phyloP scores from a whole-genome alignment of 2,888 invertebrate species.

The Eupelmus urozonus region DNA sequence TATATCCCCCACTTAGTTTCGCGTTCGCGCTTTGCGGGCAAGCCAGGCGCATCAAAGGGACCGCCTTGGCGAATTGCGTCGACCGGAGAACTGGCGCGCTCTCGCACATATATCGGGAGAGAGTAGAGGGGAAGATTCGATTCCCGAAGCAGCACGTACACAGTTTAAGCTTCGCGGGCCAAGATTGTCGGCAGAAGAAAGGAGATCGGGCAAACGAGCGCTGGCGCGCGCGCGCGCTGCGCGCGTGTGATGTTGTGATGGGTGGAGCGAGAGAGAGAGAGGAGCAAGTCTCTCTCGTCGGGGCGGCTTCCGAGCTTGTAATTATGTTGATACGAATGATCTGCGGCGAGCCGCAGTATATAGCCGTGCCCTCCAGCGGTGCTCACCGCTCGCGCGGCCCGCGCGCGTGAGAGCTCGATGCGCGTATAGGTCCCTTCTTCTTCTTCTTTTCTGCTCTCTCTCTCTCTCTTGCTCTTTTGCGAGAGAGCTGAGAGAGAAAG shows the following conservation, averaged over 20 bases:
- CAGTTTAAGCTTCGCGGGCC: no score
- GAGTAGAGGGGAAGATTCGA: slow-evolving; percentile 58
- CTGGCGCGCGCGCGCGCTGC: neutral
- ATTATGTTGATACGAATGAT: slow-evolving; percentile 78
- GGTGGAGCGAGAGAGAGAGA: slow-evolving; percentile 73
- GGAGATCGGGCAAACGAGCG: slow-evolving; percentile 39
- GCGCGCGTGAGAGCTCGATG: slow-evolving; percentile 10
- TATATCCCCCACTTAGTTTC: no score
- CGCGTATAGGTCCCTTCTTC: no score
- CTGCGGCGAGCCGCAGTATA: slow-evolving; percentile 74
- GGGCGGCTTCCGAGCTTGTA: slow-evolving; percentile 78
- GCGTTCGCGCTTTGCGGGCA: slow-evolving; percentile 11
- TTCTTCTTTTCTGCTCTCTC: slow-evolving; percentile 56
- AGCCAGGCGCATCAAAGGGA: slow-evolving; percentile 50
- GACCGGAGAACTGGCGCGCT: slow-evolving; percentile 34
- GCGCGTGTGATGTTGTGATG: slow-evolving; percentile 71
- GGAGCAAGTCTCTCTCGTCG: slow-evolving; percentile 77
- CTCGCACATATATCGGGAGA: no score
- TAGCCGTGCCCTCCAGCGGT: slow-evolving; percentile 69
- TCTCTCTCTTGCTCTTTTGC: slow-evolving; percentile 52
- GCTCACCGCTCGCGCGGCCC: slow-evolving; percentile 67
- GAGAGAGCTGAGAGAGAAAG: no score
- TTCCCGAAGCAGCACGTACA: slow-evolving; percentile 50
- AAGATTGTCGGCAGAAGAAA: slow-evolving; percentile 20
- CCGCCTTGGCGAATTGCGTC: slow-evolving; percentile 41